Conservation (phyloP, 2,888 invertebrate genomes). For the Ectropis crepuscularia region DNA sequence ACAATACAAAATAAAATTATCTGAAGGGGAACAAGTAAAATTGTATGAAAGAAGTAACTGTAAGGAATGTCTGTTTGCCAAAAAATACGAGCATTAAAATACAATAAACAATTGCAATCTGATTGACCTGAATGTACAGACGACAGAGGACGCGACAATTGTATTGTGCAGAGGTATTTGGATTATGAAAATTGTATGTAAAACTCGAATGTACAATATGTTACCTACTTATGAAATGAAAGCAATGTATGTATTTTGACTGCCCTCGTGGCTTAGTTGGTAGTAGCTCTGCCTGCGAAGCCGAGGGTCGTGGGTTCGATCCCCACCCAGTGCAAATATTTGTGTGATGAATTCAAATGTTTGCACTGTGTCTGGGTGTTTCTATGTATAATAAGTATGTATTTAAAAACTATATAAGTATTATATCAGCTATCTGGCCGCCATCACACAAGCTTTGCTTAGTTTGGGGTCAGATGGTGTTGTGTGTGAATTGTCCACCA, state of each 20-base stretch:
- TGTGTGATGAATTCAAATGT: no score
- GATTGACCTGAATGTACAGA: slow-evolving; percentile 36
- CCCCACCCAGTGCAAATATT: no score
- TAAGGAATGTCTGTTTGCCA: slow-evolving; percentile 5
- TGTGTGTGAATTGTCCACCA: no score
- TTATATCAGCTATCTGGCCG: no score
- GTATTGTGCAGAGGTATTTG: slow-evolving; percentile 15
- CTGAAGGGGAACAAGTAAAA: not conserved
- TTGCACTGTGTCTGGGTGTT: no score
- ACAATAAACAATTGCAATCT: slow-evolving; percentile 35
- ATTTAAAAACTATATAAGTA: no score
- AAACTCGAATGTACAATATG: not conserved
- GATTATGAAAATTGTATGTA: slow-evolving; percentile 6
- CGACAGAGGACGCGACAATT: slow-evolving; percentile 31
- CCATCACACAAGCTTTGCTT: no score
- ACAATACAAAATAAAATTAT: slow-evolving; percentile 11
- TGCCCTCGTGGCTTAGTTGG: no score
- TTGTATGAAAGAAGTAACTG: not conserved
- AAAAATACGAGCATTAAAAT: slow-evolving; percentile 21
- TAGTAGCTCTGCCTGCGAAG: no score
- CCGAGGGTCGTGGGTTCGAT: no score
- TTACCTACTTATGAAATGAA: not conserved
- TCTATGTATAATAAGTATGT: no score
- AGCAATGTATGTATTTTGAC: not conserved
- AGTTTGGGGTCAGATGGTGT: no score